Conservation (phyloP, 1,140 invertebrate species). For the Trachelipus rathkii region DNA sequence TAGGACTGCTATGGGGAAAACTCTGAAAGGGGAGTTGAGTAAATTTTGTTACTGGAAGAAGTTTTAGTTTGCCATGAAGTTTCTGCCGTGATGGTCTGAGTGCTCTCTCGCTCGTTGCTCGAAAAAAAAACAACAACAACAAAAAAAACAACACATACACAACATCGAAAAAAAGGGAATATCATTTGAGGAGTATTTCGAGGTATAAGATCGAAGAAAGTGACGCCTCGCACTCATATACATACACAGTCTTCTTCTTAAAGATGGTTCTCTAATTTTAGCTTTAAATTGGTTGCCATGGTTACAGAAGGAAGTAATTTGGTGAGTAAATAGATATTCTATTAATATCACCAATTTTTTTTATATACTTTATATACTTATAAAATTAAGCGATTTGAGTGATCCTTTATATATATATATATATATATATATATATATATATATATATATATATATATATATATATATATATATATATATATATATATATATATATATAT, state of each 20-base stretch:
- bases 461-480: conserved; percentile 28
- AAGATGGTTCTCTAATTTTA: not conserved
- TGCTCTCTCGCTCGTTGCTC: no score
- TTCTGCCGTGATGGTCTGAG: no score
- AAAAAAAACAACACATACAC: no score
- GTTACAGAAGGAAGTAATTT: conserved; percentile 5
- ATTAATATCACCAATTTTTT: not conserved
- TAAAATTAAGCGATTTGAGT: conserved; percentile 4
- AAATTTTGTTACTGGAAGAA: no score
- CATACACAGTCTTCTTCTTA: not conserved
- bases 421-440: conserved; percentile 29
- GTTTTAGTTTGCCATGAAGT: no score
- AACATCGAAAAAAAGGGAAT: no score
- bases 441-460: conserved; percentile 28
- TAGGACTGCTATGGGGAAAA: no score
- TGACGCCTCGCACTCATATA: not conserved
- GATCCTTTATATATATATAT: not conserved
- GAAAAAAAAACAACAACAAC: no score
- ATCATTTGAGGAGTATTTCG: not conserved
- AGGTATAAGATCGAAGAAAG: not conserved
- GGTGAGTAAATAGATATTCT: not conserved
- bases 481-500: conserved; percentile 26
- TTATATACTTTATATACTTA: not conserved
- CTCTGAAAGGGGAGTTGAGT: no score
- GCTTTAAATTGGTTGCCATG: not conserved